Evolutionary conservation across 2,113 vertebrate genomes (phyloP).

Genomic region (Brienomyrus longianalis): DNA sequence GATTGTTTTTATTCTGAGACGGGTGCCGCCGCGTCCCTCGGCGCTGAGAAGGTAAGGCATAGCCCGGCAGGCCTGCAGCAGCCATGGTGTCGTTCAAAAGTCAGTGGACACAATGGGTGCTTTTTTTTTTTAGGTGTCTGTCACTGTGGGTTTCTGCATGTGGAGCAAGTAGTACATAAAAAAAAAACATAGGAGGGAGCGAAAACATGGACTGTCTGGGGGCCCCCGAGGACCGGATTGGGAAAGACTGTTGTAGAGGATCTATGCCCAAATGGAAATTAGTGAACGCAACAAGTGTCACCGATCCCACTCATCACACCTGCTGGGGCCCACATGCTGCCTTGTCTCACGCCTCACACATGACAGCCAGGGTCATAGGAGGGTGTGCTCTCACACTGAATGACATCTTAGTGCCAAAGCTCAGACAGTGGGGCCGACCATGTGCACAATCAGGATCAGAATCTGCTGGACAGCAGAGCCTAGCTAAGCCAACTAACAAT

Average conservation of each 20-base stretch:
- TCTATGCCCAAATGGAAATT: background rate
- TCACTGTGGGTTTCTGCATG: conserved; percentile 18
- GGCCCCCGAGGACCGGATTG: too few species aligned
- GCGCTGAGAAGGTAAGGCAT: conserved; percentile 45
- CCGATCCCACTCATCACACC: background rate
- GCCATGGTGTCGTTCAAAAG: conserved; percentile 16
- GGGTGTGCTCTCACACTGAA: background rate
- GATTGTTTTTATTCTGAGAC: conserved; percentile 56
- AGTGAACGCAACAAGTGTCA: background rate
- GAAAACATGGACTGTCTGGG: background rate
- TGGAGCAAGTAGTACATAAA: background rate
- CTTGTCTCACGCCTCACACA: background rate
- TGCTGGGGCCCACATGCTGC: background rate
- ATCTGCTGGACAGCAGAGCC: background rate
- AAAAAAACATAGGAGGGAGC: background rate
- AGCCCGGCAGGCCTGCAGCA: conserved; percentile 47
- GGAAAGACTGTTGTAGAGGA: background rate
- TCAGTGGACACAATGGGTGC: conserved; percentile 39
- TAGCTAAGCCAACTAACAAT: background rate
- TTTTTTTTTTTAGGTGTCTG: conserved; percentile 19
- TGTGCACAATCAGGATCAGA: background rate
- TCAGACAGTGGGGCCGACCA: background rate
- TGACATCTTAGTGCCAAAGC: too few species aligned
- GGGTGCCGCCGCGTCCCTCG: conserved; percentile 37
- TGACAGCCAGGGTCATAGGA: background rate